These are phyloP conservation scores for Tragelaphus buxtoni DNA, from an alignment of 2,113 vertebrate species.

Conservation along the genomic window DNA sequence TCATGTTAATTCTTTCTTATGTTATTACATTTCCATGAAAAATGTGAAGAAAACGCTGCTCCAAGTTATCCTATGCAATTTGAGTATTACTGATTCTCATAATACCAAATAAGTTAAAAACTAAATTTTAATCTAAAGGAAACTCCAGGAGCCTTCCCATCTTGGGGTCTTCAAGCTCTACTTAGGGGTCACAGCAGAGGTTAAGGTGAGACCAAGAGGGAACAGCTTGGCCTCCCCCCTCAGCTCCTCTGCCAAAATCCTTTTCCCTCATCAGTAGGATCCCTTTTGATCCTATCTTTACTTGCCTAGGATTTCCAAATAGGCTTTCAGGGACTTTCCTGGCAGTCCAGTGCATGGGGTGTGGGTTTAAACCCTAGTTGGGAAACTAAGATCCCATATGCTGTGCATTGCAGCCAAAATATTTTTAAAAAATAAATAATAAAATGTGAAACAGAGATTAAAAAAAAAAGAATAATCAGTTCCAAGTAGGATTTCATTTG, in stretches of 20 bases:
- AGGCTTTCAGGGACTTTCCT: background rate
- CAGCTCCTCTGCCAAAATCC: background rate
- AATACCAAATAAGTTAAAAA: background rate
- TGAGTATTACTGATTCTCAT: background rate
- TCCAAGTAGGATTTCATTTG: background rate
- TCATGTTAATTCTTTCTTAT: background rate
- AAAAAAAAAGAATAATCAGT: background rate
- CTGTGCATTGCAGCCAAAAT: background rate
- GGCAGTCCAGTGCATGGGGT: background rate
- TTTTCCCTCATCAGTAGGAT: background rate
- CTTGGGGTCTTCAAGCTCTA: background rate
- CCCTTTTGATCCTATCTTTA: background rate
- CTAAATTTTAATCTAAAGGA: background rate
- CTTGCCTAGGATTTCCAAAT: background rate
- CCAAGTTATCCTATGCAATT: too few relatives aligned
- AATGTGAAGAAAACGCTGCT: background rate
- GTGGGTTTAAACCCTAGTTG: background rate
- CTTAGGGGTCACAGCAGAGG: background rate
- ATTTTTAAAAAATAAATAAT: background rate
- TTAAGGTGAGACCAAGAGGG: background rate
- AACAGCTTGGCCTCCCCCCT: accelerated
- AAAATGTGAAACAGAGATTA: background rate
- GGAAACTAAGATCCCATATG: background rate
- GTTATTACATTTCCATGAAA: background rate
- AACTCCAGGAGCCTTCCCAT: background rate